These are phyloP conservation scores for Operophtera brumata DNA, from an alignment of 2,888 invertebrate genomes.

Conservation along the genomic window DNA sequence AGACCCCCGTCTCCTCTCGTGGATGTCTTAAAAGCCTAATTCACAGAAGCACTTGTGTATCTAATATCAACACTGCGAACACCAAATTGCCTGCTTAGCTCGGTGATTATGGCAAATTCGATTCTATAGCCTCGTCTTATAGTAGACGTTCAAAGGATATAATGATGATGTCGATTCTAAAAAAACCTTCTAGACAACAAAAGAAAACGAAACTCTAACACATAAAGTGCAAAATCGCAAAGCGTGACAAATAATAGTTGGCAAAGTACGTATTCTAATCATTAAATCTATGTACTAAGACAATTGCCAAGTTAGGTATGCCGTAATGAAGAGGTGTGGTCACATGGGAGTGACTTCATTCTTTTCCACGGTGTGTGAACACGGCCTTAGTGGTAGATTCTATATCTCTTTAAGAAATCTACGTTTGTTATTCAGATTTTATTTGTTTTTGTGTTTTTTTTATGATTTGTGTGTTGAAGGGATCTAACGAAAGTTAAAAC, in stretches of 20 bases:
- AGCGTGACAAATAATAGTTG: conserved; percentile 12
- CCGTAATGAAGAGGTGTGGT: conserved; percentile 60
- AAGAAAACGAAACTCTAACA: not conserved
- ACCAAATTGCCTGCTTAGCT: too few species aligned
- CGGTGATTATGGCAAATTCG: too few species aligned
- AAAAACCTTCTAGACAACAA: not conserved
- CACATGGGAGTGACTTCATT: conserved; percentile 60
- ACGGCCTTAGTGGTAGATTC: conserved; percentile 33
- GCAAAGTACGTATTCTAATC: conserved; percentile 26
- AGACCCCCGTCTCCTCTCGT: too few species aligned
- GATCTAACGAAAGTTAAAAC: too few species aligned
- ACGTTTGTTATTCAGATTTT: conserved; percentile 2
- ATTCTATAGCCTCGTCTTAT: too few species aligned
- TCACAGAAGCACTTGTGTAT: too few species aligned
- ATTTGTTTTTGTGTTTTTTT: conserved; percentile 19
- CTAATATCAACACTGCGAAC: too few species aligned
- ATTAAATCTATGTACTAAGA: conserved; percentile 42
- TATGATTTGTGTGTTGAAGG: not conserved
- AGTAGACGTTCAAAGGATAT: too few species aligned
- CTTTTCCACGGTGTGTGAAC: conserved; percentile 58
- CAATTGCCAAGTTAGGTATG: conserved; percentile 41
- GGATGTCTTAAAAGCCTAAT: too few species aligned
- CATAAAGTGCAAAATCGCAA: conserved; percentile 7
- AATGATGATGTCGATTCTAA: too few species aligned
- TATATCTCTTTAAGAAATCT: conserved; percentile 31